Conservation (phyloP, 1,140 invertebrate genomes). For the Spodoptera litura region DNA sequence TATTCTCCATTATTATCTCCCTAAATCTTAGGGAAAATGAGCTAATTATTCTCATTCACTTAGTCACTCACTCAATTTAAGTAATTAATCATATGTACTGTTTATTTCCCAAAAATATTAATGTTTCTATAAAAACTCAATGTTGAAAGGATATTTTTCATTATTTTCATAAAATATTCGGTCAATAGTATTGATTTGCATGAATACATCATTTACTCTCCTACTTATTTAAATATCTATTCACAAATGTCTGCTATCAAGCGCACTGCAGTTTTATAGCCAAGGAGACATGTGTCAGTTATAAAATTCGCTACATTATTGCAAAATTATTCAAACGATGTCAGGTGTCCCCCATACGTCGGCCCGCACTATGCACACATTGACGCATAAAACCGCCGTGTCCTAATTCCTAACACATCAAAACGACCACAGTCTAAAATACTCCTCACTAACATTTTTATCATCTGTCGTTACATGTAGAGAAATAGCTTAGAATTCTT, state of each 20-base stretch:
- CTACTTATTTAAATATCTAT: slow-evolving; percentile 9
- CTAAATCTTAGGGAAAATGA: too few species aligned
- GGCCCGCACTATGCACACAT: slow-evolving; percentile 62
- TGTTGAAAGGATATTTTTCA: too few species aligned
- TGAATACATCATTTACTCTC: not conserved
- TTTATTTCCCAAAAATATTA: too few species aligned
- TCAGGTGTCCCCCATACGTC: slow-evolving; percentile 74
- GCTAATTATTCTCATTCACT: too few species aligned
- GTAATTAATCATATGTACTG: too few species aligned
- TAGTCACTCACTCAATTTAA: too few species aligned
- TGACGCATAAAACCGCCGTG: slow-evolving; percentile 54
- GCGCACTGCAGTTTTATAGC: slow-evolving; percentile 65
- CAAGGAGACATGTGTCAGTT: slow-evolving; percentile 69
- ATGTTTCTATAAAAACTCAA: not conserved
- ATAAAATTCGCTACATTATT: slow-evolving; percentile 78
- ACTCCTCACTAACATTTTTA: slow-evolving; percentile 50
- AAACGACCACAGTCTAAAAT: slow-evolving; percentile 55
- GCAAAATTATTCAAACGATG: slow-evolving; percentile 79
- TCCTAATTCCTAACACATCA: slow-evolving; percentile 50
- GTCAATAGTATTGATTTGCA: too few species aligned
- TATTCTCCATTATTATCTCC: too few species aligned
- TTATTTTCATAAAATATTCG: too few species aligned
- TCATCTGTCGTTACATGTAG: slow-evolving; percentile 47
- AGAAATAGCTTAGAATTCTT: slow-evolving; percentile 58
- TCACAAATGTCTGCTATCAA: slow-evolving; percentile 42